Percentiles rank a stretch among this genome's conserved stretches.
These are phyloP conservation scores for Aradophagus sp. DNA, from an alignment of 1,140 invertebrate genomes.

Conservation along the genomic window DNA sequence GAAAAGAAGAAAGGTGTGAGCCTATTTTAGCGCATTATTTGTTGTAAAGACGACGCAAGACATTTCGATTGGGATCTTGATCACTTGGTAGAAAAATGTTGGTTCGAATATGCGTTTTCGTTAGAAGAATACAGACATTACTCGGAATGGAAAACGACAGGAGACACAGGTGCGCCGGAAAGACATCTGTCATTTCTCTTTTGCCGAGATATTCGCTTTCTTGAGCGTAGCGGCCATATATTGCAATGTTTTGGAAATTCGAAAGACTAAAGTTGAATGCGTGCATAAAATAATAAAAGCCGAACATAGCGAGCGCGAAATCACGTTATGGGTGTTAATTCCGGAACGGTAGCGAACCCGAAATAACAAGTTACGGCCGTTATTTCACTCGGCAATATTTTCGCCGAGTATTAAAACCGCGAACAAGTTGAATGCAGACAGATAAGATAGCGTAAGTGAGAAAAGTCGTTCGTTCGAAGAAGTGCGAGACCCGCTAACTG, in stretches of 20 bases:
- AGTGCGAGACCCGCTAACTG: no score
- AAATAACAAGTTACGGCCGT: not conserved
- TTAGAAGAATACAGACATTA: conserved; percentile 35
- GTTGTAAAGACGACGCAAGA: conserved; percentile 36
- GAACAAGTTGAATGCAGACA: conserved; percentile 10
- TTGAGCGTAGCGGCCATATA: conserved; percentile 51
- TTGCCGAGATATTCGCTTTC: conserved; percentile 44
- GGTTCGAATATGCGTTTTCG: conserved; percentile 53
- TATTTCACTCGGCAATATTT: no score
- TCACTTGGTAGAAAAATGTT: conserved; percentile 49
- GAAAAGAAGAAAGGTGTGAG: no score
- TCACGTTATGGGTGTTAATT: conserved; percentile 32
- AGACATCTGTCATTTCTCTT: conserved; percentile 62
- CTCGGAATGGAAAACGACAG: conserved; percentile 50
- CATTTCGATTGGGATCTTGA: conserved; percentile 41
- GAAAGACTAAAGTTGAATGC: conserved; percentile 50
- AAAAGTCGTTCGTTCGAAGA: no score
- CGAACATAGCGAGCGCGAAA: conserved; percentile 4
- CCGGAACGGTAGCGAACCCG: not conserved
- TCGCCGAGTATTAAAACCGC: not conserved
- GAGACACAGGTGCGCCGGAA: conserved; percentile 58
- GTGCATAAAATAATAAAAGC: conserved; percentile 46
- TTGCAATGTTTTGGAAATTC: conserved; percentile 51
- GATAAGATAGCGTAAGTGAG: conserved; percentile 2
- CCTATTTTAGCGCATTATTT: conserved; percentile 42